Evolutionary conservation across 2,888 invertebrate genomes (phyloP).

Genomic region (Exocentrus adspersus): DNA sequence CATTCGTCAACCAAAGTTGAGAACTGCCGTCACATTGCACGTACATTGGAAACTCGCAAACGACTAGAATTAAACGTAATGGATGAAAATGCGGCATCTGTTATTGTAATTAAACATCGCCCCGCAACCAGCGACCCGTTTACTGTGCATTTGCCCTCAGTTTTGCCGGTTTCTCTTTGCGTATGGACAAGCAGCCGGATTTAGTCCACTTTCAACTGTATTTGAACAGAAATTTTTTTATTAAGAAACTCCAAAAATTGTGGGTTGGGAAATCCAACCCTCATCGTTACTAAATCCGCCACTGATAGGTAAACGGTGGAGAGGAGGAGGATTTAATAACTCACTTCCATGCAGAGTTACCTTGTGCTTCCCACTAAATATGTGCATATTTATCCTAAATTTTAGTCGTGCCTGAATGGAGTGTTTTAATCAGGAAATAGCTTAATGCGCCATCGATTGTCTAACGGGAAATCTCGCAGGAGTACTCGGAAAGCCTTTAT

Average conservation of each 20-base stretch:
- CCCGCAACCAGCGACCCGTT: constrained; percentile 5
- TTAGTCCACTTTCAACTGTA: background rate
- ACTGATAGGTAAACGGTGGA: background rate
- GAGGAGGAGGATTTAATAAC: constrained; percentile 7
- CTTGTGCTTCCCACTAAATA: background rate
- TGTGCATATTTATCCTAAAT: constrained; percentile 18
- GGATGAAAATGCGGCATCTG: constrained; percentile 33
- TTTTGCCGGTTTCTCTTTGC: constrained; percentile 1
- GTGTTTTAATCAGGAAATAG: constrained; percentile 9
- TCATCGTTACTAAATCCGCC: no score
- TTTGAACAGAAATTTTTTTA: no score
- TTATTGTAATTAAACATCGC: constrained; percentile 18
- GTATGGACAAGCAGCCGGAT: constrained; percentile 4
- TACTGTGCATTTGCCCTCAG: background rate
- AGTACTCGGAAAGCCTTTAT: background rate
- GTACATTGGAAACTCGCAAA: constrained; percentile 21
- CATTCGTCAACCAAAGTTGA: constrained; percentile 10
- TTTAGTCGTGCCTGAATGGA: background rate
- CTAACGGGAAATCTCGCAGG: background rate
- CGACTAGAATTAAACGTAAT: constrained; percentile 30
- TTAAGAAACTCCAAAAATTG: no score
- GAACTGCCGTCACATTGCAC: constrained; percentile 32
- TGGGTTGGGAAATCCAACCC: no score
- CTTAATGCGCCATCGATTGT: constrained; percentile 5
- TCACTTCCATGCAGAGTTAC: background rate